Base-by-base conservation (phyloP, 2,888 invertebrate genomes). In the Cheilosia pagana region DNA sequence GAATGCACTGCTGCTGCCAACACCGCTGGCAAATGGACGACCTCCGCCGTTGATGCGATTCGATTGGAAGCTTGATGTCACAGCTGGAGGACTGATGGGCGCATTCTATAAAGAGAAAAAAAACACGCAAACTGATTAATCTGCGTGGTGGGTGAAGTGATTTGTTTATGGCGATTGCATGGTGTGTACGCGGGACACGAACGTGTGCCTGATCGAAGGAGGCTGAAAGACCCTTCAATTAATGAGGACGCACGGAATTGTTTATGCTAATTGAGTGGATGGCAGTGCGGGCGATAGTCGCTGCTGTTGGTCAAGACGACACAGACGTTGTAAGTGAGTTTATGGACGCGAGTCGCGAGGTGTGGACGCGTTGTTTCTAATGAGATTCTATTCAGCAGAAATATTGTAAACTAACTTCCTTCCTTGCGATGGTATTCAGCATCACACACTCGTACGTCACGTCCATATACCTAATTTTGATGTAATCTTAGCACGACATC, bases 11-110 rank as follows among this genome's bases (percentile, higher is more conserved):
- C 23, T 88, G 19, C 87, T 71, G 16, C 90, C 89, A 21, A 90
- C 89, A 53, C 68, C 35, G 16, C 88, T 89, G 39, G 88, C 88
- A 59, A 87, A 87, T 35, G 88, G 88, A 43, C 88, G 87, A 39
- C 87, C 67, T 7, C 72, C 87, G 6, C 74, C 70, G 23, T 74
- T 85, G 45, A 85, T 79, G 10, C 83, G 83, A 55, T 79, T 85
- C 28, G 75, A 60, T 78, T 83, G 82, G 41, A 78, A 83, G 57
- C 35, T 86, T 57, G 74, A 59, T 55, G 70, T 67, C 55, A 48
- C 63, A 53, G 74, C 53, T 57, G 74, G 57, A 48, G 57, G 41
- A 35, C 65, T 85, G 23, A 81, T n/a, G 19, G 75, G 70, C 14
- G 28, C 43, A 65, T 67, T 86, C 81, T 86, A 23, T 14, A 81